Conservation (phyloP, 2,888 invertebrate species). For the Parnassius orleans region DNA sequence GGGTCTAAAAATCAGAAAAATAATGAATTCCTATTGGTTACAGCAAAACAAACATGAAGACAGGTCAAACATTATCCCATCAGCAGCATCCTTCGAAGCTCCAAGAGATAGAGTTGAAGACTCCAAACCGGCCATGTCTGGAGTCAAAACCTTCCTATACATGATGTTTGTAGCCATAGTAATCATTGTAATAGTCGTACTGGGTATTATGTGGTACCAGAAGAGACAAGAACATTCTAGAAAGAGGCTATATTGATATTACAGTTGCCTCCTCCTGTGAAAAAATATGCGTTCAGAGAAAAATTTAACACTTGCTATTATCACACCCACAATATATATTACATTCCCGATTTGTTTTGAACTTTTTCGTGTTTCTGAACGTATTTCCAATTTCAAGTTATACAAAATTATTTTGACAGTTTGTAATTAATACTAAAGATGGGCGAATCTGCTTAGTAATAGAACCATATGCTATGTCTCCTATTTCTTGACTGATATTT, state of each 20-base stretch:
- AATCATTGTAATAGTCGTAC: constrained; percentile 90
- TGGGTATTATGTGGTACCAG: constrained; percentile 96
- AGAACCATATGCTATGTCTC: not conserved
- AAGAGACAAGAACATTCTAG: constrained; percentile 93
- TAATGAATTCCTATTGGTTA: constrained; percentile 29
- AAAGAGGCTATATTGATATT: constrained; percentile 86
- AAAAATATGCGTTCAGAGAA: constrained; percentile 13
- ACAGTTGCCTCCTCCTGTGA: not conserved
- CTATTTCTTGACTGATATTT: constrained; percentile 26
- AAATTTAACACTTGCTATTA: not conserved
- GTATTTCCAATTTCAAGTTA: not conserved
- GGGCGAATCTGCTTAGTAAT: not conserved
- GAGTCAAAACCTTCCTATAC: constrained; percentile 93
- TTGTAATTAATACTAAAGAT: not conserved
- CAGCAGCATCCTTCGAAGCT: constrained; percentile 93
- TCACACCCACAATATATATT: not conserved
- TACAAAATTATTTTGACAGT: not conserved
- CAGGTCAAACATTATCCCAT: constrained; percentile 91
- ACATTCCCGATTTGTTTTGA: constrained; percentile 8
- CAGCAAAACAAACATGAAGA: constrained; percentile 85
- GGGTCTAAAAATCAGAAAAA: not conserved
- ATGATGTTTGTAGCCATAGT: constrained; percentile 92
- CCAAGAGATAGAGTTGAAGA: constrained; percentile 96
- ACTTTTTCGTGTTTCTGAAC: not conserved
- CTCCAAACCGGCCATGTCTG: constrained; percentile 92